Evolutionary conservation across 2,888 invertebrate species (phyloP).

Genomic region (Drosophila mimica): DNA sequence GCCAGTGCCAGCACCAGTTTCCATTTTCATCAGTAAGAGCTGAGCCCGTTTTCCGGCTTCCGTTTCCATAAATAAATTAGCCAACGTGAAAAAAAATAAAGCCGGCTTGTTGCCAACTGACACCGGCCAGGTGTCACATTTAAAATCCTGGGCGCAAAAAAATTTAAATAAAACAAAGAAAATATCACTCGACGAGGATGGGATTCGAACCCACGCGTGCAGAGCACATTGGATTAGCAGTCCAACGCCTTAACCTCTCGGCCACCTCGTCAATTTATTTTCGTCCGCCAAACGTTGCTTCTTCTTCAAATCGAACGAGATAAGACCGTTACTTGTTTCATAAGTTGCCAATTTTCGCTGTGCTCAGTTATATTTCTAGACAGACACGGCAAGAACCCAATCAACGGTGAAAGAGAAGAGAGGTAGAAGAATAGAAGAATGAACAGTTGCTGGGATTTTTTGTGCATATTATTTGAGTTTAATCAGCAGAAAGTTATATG

Average conservation of each 20-base stretch:
- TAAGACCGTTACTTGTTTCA: conserved; percentile 1
- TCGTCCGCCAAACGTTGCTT: not conserved
- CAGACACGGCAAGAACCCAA: not conserved
- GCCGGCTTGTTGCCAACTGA: conserved; percentile 1
- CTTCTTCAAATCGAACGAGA: conserved; percentile 25
- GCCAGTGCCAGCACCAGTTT: conserved; percentile 18
- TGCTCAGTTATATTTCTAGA: not conserved
- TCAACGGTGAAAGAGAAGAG: not conserved
- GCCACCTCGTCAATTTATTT: conserved; percentile 89
- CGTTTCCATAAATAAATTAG: conserved; percentile 33
- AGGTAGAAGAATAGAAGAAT: not conserved
- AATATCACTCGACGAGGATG: conserved; percentile 88
- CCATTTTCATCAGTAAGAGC: conserved; percentile 53
- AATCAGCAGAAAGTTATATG: not conserved
- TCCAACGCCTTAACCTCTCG: conserved; percentile 95
- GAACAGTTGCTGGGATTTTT: not conserved
- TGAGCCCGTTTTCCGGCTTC: conserved; percentile 8
- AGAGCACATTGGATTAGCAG: conserved; percentile 94
- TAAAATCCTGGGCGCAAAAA: not conserved
- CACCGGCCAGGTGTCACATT: conserved; percentile 36
- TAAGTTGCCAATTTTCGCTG: conserved; percentile 7
- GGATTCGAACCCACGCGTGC: conserved; percentile 95
- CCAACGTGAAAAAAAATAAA: not conserved
- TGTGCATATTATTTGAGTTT: not conserved
- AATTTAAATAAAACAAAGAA: not conserved